Conservation (phyloP, 2,888 invertebrate species). For the Galeruca laticollis region DNA sequence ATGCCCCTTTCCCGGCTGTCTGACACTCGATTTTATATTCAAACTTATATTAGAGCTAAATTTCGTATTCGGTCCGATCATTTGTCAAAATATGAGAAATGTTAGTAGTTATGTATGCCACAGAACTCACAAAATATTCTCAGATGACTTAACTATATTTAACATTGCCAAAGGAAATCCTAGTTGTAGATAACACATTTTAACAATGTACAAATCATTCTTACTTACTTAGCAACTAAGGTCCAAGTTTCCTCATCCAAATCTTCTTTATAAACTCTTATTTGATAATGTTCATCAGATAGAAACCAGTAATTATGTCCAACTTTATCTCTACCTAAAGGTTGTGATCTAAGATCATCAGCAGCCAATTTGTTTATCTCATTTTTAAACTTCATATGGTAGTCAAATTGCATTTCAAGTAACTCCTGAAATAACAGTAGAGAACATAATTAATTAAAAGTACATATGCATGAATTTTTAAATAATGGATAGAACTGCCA, state of each 20-base stretch:
- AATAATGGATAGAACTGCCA: too few relatives aligned
- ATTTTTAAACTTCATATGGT: slow-evolving; percentile 92
- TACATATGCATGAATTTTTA: neutral
- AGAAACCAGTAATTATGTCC: slow-evolving; percentile 97
- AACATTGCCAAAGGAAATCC: too few relatives aligned
- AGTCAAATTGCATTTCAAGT: slow-evolving; percentile 95
- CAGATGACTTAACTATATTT: too few relatives aligned
- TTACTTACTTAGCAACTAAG: slow-evolving; percentile 83
- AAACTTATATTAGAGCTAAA: too few relatives aligned
- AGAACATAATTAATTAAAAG: neutral
- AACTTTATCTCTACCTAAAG: slow-evolving; percentile 90
- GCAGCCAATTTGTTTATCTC: slow-evolving; percentile 84
- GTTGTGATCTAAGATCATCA: slow-evolving; percentile 85
- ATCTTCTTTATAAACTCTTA: slow-evolving; percentile 94
- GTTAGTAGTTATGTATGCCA: too few relatives aligned
- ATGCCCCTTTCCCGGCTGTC: too few relatives aligned
- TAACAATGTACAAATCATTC: neutral
- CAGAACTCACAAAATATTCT: too few relatives aligned
- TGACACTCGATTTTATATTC: too few relatives aligned
- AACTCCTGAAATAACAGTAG: slow-evolving; percentile 75
- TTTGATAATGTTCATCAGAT: slow-evolving; percentile 87
- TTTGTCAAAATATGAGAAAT: too few relatives aligned
- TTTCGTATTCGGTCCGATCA: too few relatives aligned
- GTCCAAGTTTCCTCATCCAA: slow-evolving; percentile 97
- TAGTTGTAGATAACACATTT: neutral